These are phyloP conservation scores for Muricea muricata DNA, from an alignment of 92 coral and sea anemone genomes.

Conservation along the genomic window DNA sequence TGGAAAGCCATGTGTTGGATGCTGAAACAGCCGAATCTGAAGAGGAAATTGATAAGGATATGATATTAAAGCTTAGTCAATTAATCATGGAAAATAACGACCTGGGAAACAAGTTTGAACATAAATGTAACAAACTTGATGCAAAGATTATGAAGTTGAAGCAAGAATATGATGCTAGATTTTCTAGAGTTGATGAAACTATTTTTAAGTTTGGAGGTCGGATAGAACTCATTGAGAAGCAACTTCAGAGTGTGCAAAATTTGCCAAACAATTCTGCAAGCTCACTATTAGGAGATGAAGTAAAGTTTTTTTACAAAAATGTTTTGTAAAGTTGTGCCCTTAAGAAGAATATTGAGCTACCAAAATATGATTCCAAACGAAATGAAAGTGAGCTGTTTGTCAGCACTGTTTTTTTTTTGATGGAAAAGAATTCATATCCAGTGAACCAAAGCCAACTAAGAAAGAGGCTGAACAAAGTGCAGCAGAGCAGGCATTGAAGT, in stretches of 20 bases:
- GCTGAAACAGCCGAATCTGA: conserved; percentile 31
- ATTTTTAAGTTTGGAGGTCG: conserved; percentile 9
- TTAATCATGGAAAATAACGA: conserved; percentile 15
- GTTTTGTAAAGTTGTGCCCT: conserved; percentile 2
- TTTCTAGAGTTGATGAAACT: neutral
- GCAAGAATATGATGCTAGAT: neutral
- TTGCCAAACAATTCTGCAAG: neutral
- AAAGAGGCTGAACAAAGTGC: conserved; percentile 80
- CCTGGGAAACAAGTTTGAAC: conserved; percentile 1
- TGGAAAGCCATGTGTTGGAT: too few relatives aligned
- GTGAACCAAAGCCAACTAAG: conserved; percentile 40
- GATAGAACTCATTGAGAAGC: neutral
- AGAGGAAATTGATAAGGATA: conserved; percentile 7
- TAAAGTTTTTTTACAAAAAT: conserved; percentile 7
- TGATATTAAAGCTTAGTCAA: neutral
- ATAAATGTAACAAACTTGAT: neutral
- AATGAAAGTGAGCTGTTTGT: neutral
- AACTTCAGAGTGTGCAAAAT: neutral
- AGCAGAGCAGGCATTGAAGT: conserved; percentile 67
- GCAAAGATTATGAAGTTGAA: neutral
- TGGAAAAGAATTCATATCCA: neutral
- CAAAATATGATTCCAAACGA: neutral
- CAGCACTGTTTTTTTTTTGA: conserved; percentile 24
- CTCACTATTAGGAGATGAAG: neutral
- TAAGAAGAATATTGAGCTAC: conserved; percentile 18